These are phyloP conservation scores for Percopsis transmontana DNA, from an alignment of 2,113 vertebrate genomes.

Conservation along the genomic window DNA sequence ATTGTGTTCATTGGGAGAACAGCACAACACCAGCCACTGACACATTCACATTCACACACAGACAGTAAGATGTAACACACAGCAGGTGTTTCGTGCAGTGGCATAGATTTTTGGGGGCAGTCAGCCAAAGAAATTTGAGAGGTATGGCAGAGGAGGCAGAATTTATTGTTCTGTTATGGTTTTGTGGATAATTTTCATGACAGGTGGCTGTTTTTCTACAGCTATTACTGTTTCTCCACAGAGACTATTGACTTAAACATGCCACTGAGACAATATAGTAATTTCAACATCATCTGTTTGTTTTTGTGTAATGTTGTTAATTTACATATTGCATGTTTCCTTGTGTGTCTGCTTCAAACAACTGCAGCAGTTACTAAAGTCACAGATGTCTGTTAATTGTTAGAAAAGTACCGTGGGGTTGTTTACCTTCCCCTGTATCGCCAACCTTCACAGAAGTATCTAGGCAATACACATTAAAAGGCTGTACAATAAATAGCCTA, in stretches of 20 bases:
- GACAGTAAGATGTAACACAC: conserved; percentile 4
- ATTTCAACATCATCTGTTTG: not conserved
- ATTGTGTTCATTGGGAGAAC: not conserved
- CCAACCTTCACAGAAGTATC: conserved; percentile 23
- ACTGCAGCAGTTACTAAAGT: conserved; percentile 24
- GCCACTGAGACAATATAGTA: not conserved
- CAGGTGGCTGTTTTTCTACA: conserved; percentile 5
- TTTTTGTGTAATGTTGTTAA: conserved; percentile 13
- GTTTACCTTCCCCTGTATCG: conserved; percentile 6
- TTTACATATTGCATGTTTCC: not conserved
- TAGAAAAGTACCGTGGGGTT: not conserved
- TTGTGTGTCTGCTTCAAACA: not conserved
- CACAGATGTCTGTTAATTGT: not conserved
- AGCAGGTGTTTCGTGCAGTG: not conserved
- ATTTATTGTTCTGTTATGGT: not conserved
- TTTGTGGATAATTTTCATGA: conserved; percentile 15
- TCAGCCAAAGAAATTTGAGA: conserved; percentile 1
- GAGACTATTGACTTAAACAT: not conserved
- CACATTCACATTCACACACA: conserved; percentile 1
- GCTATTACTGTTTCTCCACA: not conserved
- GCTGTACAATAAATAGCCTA: conserved; percentile 26
- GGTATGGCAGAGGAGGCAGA: conserved; percentile 3
- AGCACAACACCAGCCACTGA: not conserved
- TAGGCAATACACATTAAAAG: conserved; percentile 35
- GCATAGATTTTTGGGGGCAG: not conserved